phyloP scores from a whole-genome alignment of 2,888 invertebrate genomes.

The Drosophila prolongata region DNA sequence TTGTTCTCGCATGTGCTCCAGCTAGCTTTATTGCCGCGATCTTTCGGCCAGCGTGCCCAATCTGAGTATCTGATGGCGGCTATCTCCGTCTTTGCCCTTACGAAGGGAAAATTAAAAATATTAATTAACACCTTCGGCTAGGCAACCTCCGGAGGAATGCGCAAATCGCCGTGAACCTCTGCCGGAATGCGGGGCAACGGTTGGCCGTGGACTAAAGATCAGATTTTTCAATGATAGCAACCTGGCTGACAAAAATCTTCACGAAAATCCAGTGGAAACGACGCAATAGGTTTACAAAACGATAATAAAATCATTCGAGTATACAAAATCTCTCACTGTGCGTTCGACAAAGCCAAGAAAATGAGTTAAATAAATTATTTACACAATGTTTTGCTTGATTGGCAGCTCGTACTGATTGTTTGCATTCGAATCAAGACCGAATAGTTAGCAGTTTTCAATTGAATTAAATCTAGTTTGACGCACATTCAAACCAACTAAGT shows the following conservation, averaged over 20 bases:
- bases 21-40: constrained; percentile 37
- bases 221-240: neutral
- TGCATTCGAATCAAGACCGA: constrained; percentile 30
- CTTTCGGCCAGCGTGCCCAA: constrained; percentile 21
- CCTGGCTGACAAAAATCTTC: constrained; percentile 7
- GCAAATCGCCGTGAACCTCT: constrained; percentile 25
- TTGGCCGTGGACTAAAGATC: neutral
- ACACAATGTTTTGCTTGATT: constrained; percentile 40
- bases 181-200: neutral
- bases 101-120: neutral
- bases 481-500: constrained; percentile 2
- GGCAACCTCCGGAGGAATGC: constrained; percentile 8
- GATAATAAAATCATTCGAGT: constrained; percentile 25
- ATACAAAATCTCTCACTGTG: constrained; percentile 9
- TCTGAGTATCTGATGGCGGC: neutral
- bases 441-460: constrained; percentile 19
- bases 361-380: constrained; percentile 42
- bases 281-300: constrained; percentile 21
- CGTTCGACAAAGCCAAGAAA: constrained; percentile 16
- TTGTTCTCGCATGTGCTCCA: constrained; percentile 35
- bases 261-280: constrained; percentile 6
- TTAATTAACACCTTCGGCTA: constrained; percentile 36
- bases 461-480: constrained; percentile 19
- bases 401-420: constrained; percentile 32
- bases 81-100: neutral